Percentiles rank a stretch among this genome's conserved stretches.
Evolutionary conservation across 2,113 vertebrate species (phyloP).

Genomic region (Ranitomeya variabilis): DNA sequence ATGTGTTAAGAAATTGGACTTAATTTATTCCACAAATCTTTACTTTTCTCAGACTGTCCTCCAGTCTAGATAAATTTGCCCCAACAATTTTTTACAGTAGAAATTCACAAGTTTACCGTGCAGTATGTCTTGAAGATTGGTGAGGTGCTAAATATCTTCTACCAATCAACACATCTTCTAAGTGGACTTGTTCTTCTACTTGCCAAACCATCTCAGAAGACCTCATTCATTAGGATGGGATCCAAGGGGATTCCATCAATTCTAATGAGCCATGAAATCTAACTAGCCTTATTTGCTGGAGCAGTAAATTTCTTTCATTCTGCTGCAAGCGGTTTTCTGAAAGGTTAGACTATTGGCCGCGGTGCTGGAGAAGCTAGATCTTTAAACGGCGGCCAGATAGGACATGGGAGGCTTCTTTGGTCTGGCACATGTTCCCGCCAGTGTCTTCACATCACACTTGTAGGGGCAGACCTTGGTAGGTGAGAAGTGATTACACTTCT

Average conservation of each 20-base stretch:
- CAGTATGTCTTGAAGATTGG: background rate
- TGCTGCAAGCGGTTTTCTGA: constrained; percentile 16
- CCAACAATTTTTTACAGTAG: background rate
- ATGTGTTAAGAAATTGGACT: too few relatives aligned
- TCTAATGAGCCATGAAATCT: constrained; percentile 1
- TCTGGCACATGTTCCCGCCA: constrained; percentile 46
- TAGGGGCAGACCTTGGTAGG: constrained; percentile 36
- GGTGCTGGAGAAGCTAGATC: background rate
- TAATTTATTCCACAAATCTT: too few relatives aligned
- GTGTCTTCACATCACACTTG: constrained; percentile 46
- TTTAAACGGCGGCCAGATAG: constrained; percentile 42
- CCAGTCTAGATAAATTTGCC: too few relatives aligned
- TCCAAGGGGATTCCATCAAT: constrained; percentile 41
- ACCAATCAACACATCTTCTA: constrained; percentile 19
- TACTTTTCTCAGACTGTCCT: too few relatives aligned
- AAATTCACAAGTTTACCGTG: background rate
- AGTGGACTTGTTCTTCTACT: constrained; percentile 4
- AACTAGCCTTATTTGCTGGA: background rate
- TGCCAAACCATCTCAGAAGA: constrained; percentile 37
- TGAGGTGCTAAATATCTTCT: constrained; percentile 13
- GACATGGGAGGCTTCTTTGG: constrained; percentile 28
- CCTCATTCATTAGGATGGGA: background rate
- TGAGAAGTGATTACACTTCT: constrained; percentile 56
- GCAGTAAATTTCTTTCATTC: constrained; percentile 8
- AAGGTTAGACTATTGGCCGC: constrained; percentile 42